A percentile compares a stretch with the other conserved stretches of the same genome.
These are phyloP conservation scores for Nephrotoma appendiculata DNA, from an alignment of 2,888 invertebrate species.

Conservation along the genomic window DNA sequence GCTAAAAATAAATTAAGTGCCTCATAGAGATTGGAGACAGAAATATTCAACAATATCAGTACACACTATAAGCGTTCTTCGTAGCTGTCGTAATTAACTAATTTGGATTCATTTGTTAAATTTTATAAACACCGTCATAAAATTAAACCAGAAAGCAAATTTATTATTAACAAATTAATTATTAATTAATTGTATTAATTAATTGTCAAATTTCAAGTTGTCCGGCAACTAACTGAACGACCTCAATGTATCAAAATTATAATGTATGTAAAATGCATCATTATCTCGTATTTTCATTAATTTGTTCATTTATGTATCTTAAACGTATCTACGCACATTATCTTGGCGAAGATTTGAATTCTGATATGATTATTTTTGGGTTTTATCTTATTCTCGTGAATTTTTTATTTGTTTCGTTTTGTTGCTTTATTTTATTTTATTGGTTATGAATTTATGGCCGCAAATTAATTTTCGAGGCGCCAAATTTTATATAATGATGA, in stretches of 20 bases:
- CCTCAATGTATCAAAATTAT: background rate
- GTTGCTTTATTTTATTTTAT: background rate
- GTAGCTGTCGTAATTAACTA: too few species aligned
- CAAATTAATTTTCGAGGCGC: constrained; percentile 7
- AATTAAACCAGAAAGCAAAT: background rate
- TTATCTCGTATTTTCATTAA: background rate
- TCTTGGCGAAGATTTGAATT: background rate
- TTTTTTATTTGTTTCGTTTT: background rate
- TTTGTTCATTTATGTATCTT: background rate
- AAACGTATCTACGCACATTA: background rate
- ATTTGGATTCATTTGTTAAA: background rate
- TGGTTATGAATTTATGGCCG: constrained; percentile 6
- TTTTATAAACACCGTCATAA: background rate
- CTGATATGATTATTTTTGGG: background rate
- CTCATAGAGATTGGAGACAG: too few species aligned
- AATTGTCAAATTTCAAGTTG: background rate
- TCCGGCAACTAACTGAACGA: background rate
- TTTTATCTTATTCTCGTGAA: background rate
- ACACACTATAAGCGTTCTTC: too few species aligned
- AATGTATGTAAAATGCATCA: background rate
- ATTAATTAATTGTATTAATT: background rate
- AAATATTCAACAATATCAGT: too few species aligned
- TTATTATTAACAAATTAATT: background rate
- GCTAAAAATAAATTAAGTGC: too few species aligned
- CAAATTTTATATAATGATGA: constrained; percentile 7